Evolutionary conservation across 2,113 vertebrate species (phyloP).

Genomic region (Tamias sibiricus): DNA sequence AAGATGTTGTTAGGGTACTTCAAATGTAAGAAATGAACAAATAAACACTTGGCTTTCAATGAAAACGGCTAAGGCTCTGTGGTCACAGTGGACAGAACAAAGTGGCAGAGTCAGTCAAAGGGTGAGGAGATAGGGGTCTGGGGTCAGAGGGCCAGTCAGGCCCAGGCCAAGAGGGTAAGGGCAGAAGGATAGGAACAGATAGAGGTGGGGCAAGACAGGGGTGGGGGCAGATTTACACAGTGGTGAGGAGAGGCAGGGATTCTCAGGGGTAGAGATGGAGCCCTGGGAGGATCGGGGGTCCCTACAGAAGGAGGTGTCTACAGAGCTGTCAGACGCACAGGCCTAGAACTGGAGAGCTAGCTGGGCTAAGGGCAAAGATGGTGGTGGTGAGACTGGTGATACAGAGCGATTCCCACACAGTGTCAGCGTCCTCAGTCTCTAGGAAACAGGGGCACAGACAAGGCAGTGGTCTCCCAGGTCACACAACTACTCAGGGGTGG

Average conservation of each 20-base stretch:
- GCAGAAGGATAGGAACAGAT: background rate
- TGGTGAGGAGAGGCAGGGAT: background rate
- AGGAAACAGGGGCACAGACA: background rate
- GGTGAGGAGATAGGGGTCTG: background rate
- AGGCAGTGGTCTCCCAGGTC: background rate
- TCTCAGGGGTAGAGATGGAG: too few relatives aligned
- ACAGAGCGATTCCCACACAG: background rate
- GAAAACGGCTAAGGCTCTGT: background rate
- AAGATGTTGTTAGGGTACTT: background rate
- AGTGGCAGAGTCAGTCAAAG: background rate
- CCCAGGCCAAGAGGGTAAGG: background rate
- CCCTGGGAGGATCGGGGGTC: too few relatives aligned
- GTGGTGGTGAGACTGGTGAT: too few relatives aligned
- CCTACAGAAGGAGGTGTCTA: background rate
- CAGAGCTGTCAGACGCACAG: background rate
- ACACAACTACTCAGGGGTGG: background rate
- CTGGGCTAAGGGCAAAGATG: background rate
- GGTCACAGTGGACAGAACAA: background rate
- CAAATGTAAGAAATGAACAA: constrained; percentile 30
- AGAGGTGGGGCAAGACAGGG: background rate
- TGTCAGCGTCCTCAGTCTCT: background rate
- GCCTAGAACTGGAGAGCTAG: background rate
- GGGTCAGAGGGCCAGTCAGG: background rate
- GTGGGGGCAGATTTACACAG: background rate
- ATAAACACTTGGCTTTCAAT: background rate